Conservation (phyloP, 2,797 vertebrate genomes). For the Artibeus lituratus region DNA sequence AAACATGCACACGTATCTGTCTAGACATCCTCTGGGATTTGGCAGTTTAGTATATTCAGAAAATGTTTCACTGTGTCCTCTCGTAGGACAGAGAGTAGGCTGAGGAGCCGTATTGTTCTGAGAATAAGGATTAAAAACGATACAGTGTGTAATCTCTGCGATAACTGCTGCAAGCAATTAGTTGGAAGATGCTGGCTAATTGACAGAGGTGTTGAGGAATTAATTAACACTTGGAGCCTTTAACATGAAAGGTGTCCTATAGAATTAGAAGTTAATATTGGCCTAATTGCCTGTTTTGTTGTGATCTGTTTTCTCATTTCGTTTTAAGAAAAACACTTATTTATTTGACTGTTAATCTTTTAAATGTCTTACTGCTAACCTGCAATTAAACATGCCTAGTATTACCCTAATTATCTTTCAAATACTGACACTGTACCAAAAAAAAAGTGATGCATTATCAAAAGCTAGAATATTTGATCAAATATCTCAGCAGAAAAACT, state of each 20-base stretch:
- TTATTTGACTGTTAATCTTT: slow-evolving; percentile 36
- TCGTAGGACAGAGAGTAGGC: background rate
- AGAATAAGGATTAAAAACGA: background rate
- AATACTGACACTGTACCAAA: background rate
- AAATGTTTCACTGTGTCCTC: background rate
- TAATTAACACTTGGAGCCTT: slow-evolving; percentile 56
- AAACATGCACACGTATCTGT: background rate
- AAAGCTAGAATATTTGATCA: background rate
- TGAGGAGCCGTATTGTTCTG: background rate
- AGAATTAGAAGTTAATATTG: slow-evolving; percentile 49
- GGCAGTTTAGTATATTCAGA: background rate
- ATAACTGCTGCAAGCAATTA: background rate
- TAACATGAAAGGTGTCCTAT: slow-evolving; percentile 40
- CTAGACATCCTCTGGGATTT: background rate
- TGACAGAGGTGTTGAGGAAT: slow-evolving; percentile 50
- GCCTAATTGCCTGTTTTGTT: slow-evolving; percentile 52
- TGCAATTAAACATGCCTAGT: background rate
- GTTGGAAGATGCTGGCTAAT: slow-evolving; percentile 38
- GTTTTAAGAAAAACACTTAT: background rate
- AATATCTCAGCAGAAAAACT: background rate
- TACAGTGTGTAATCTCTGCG: background rate
- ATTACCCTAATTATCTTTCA: slow-evolving; percentile 14
- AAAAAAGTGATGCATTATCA: background rate
- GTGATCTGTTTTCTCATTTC: slow-evolving; percentile 28
- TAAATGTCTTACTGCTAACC: background rate